Conservation (phyloP, 2,888 invertebrate genomes). For the Tridacna crocea region DNA sequence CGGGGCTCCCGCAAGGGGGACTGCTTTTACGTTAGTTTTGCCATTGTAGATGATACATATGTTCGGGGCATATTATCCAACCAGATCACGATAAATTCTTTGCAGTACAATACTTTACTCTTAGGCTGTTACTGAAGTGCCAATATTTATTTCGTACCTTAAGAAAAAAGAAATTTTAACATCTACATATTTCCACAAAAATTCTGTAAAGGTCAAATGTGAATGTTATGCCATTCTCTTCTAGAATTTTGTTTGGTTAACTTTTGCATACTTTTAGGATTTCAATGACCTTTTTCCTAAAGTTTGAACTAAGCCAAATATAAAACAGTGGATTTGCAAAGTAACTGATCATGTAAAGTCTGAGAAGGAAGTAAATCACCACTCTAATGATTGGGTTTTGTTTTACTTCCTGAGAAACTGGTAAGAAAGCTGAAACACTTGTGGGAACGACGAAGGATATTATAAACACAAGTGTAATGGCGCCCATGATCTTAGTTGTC, state of each 20-base stretch:
- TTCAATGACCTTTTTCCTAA: not conserved
- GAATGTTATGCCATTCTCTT: no score
- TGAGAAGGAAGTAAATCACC: not conserved
- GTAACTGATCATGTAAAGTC: not conserved
- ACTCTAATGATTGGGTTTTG: not conserved
- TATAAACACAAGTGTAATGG: not conserved
- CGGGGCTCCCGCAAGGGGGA: no score
- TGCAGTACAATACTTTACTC: no score
- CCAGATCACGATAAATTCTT: no score
- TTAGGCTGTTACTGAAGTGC: no score
- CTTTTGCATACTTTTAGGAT: not conserved
- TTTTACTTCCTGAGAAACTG: not conserved
- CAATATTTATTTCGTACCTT: no score
- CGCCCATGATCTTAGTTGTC: slow-evolving; percentile 1
- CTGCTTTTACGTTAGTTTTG: no score
- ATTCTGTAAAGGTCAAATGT: no score
- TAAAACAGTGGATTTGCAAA: not conserved
- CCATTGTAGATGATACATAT: no score
- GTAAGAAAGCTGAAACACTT: not conserved
- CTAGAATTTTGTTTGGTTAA: not conserved
- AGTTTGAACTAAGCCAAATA: not conserved
- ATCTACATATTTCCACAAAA: no score
- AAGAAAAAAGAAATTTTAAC: no score
- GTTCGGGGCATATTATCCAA: no score
- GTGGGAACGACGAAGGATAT: not conserved